Conservation (phyloP, 2,797 vertebrate genomes). For the Pristis pectinata region DNA sequence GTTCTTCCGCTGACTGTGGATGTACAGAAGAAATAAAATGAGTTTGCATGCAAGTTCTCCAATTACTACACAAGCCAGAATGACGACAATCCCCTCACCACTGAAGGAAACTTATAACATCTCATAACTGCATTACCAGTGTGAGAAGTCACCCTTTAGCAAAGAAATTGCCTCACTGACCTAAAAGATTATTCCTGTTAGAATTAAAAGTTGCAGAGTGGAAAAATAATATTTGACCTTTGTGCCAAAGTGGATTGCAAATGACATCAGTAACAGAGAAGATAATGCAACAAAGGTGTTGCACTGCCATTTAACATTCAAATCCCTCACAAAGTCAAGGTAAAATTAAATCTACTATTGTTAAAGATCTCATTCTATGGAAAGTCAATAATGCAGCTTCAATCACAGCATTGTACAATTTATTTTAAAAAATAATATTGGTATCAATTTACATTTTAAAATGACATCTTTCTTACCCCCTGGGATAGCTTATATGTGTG, state of each 20-base stretch:
- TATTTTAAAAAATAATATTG: neutral
- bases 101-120: neutral
- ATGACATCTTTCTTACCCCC: constrained; percentile 61
- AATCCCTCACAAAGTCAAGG: neutral
- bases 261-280: neutral
- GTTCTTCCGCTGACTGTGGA: constrained; percentile 78
- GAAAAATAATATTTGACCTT: neutral
- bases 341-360: too few relatives aligned
- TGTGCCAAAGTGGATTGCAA: neutral
- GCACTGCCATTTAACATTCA: neutral
- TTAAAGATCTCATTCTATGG: neutral
- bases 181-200: neutral
- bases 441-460: neutral
- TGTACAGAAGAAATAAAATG: neutral
- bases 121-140: neutral
- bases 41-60: neutral
- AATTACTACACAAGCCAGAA: too few relatives aligned
- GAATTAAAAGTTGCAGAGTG: neutral
- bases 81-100: neutral
- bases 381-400: neutral
- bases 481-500: constrained; percentile 84
- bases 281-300: neutral
- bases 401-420: neutral
- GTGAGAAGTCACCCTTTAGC: neutral
- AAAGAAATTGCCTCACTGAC: neutral